Evolutionary conservation across 2,113 vertebrate species (phyloP), one percentile per base, ranked within the genome.

Genomic region (Hemicordylus capensis): DNA sequence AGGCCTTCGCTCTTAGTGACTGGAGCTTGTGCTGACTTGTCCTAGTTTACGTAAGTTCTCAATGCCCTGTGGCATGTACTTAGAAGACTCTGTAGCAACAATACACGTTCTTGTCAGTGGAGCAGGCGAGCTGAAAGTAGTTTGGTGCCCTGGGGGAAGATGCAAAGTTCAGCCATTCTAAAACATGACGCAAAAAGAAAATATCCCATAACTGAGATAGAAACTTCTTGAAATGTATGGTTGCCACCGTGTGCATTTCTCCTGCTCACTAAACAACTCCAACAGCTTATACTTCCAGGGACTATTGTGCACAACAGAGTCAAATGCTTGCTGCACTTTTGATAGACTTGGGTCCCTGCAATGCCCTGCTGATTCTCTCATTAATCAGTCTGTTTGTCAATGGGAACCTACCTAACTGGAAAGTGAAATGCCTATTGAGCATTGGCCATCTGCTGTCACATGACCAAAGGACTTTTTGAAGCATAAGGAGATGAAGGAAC

Each of bases 151-250:
- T 0, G 0, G 19, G 10, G 42, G 54, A 87, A 26, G 22, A 5
- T 67, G 11, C 12, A 86, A 92, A 89, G 64, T 83, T 92, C 83
- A 87, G 10, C 48, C 46, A 75, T 74, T 31, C 74, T 14, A 74
- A 88, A 88, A 75, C 2, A 77, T 66, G 22, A 73, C 10, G 61
- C n/a, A 59, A 80, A 91, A 86, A 61, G 61, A 92, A 73, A 88
- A 34, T 59, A 73, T 86, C 74, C 48, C 20, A 82, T 42, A 66
- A 12, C 73, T 69, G 73, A 81, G 81, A 70, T 58, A 54, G 79
- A 31, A 9, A 81, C 51, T 37, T 14, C 12, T 84, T 86, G 73
- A 90, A 54, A 66, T 22, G 17, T n/a, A 61, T 34, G 20, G 24
- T 26, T 78, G 46, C 26, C 6, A 42, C 37, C 56, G 20, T 8